Evolutionary conservation across 1,140 invertebrate genomes (phyloP).

Genomic region (Sitophilus oryzae): DNA sequence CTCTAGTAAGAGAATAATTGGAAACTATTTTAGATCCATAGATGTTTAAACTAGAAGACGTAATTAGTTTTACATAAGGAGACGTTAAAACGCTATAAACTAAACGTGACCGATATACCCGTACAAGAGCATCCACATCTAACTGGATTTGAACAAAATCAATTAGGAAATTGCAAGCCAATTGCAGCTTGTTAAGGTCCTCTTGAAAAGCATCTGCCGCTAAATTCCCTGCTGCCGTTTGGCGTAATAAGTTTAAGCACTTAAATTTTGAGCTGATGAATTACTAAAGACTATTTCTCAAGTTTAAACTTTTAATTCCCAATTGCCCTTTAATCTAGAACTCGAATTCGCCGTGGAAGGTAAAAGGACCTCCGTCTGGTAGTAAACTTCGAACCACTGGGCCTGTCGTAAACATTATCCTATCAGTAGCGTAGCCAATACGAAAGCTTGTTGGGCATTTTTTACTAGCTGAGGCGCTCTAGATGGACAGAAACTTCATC

Average conservation of each 20-base stretch:
- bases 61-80: too few species aligned
- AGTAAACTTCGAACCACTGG: constrained; percentile 12
- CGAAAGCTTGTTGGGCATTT: neutral
- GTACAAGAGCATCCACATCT: too few species aligned
- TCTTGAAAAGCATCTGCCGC: neutral
- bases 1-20: too few species aligned
- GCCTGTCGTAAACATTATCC: constrained; percentile 8
- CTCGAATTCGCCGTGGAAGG: constrained; percentile 11
- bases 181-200: neutral
- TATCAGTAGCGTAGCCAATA: constrained; percentile 11
- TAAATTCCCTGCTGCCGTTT: neutral
- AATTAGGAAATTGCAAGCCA: neutral
- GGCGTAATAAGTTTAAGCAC: constrained; percentile 6
- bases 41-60: too few species aligned
- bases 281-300: constrained; percentile 18
- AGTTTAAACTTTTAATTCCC: constrained; percentile 24
- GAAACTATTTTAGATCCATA: too few species aligned
- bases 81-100: too few species aligned
- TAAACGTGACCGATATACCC: too few species aligned
- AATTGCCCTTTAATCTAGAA: constrained; percentile 17
- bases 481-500: too few species aligned
- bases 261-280: constrained; percentile 20
- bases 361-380: constrained; percentile 11
- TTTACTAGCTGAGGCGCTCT: too few species aligned
- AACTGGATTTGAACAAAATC: too few species aligned